Percentiles rank a stretch among this genome's conserved stretches.
Evolutionary conservation across 2,888 invertebrate species (phyloP).

Genomic region (Zaprionus bogoriensis): DNA sequence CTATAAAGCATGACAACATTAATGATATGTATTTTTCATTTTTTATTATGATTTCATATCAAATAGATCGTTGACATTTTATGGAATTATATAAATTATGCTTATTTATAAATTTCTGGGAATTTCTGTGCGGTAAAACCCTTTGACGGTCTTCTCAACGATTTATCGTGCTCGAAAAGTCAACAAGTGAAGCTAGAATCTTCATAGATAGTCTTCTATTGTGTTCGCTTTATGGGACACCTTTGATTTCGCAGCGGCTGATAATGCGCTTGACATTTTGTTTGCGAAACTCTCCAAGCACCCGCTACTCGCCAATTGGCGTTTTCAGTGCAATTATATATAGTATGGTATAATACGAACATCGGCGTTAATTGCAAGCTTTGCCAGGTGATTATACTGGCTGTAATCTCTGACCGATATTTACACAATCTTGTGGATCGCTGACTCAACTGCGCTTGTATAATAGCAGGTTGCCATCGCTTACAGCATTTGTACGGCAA

Average conservation of each 20-base stretch:
- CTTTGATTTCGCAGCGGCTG: neutral
- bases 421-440: constrained; percentile 10
- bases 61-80: no score
- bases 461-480: no score
- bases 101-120: no score
- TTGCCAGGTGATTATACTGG: constrained; percentile 11
- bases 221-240: no score
- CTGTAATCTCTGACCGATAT: constrained; percentile 48
- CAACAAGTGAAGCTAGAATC: neutral
- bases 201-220: neutral
- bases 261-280: no score
- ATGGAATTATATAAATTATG: no score
- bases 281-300: constrained; percentile 30
- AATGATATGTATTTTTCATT: no score
- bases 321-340: constrained; percentile 10
- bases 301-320: neutral
- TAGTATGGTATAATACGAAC: neutral
- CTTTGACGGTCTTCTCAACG: no score
- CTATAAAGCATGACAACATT: no score
- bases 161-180: no score
- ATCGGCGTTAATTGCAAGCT: constrained; percentile 16
- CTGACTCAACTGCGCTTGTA: constrained; percentile 11
- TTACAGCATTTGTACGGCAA: no score
- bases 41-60: no score
- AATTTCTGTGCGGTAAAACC: neutral